Evolutionary conservation across 1,140 invertebrate genomes (phyloP), one percentile per base, ranked within the genome.

Genomic region (Drosophila nannoptera): DNA sequence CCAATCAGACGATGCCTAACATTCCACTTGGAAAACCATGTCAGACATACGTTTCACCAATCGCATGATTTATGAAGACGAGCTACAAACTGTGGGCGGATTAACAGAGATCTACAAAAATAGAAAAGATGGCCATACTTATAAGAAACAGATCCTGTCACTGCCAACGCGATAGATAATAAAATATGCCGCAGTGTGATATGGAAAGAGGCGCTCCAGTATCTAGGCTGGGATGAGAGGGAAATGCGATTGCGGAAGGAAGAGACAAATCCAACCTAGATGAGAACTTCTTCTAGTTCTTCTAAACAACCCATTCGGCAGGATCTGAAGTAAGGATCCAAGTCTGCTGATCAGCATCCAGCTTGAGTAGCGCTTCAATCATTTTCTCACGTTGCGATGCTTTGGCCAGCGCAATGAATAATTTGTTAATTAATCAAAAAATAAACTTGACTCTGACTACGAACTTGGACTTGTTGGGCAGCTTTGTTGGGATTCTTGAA

Each of bases 381-480:
- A 55, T 56, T 62, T 78, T 83, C 80, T 77, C 80, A 83, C 80
- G 80, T 73, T 83, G 11, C 32, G 49, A 36, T 38, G 32, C 40
- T 36, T 29, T 40, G 31, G 11, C 16, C 36, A 67, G 12, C 42
- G 58, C 73, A 70, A 78, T 83, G 80, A 73, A 83, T 83, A 83
- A 84, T 84, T 80, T 83, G 36, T 71, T 84, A 83, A 83, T 83
- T 84, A 83, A 83, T 83, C 80, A 83, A 73, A 9, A 5, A 50
- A 33, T 5, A 22, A 42, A 59, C 35, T 64, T 46, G 45, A 53
- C 48, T 42, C 36, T 40, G 38, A 50, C 38, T 55, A 42, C 33
- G 69, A 71, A 63, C 46, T 71, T 75, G 64, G 16, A 9, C 31
- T 32, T 50, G 31, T 35, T 52, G 49, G 31, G 54, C 64, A 55